Percentiles rank a stretch among this genome's conserved stretches.
Conservation (phyloP, 2,113 vertebrate genomes). For the Vombatus ursinus region DNA sequence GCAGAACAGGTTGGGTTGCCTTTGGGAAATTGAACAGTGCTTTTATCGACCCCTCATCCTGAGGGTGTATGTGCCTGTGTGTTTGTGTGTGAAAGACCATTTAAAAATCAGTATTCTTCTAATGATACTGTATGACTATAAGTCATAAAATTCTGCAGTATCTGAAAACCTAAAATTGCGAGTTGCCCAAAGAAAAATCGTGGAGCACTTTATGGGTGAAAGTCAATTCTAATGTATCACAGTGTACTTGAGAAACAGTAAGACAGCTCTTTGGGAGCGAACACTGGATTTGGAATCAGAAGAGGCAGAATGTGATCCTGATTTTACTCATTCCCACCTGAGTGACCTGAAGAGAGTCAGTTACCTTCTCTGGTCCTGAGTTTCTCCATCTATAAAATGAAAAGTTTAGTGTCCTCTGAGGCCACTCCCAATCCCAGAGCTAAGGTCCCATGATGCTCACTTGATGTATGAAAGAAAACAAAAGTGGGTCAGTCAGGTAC, state of each 20-base stretch:
- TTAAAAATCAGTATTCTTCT: not conserved
- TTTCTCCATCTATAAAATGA: conserved; percentile 16
- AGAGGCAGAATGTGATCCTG: not conserved
- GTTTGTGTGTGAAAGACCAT: not conserved
- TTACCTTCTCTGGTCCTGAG: not conserved
- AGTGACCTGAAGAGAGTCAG: not conserved
- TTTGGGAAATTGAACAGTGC: not conserved
- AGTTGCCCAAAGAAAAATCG: not conserved
- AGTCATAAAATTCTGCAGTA: not conserved
- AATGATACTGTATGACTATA: not conserved
- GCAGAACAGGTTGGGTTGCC: not conserved
- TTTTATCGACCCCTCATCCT: not conserved
- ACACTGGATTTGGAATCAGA: not conserved
- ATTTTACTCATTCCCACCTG: not conserved
- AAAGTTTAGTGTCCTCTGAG: not conserved
- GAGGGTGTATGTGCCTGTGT: not conserved
- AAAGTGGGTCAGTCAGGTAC: not conserved
- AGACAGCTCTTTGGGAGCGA: not conserved
- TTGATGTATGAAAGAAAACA: not conserved
- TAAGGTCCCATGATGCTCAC: not conserved
- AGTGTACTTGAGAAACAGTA: not conserved
- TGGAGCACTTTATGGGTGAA: not conserved
- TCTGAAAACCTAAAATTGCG: not conserved
- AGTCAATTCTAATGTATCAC: not conserved
- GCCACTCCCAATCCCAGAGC: not conserved